A percentile compares a stretch with the other conserved stretches of the same genome.
Evolutionary conservation across 53 echinoderm and acorn worm species (phyloP).

Genomic region (Actinopyga echinites): DNA sequence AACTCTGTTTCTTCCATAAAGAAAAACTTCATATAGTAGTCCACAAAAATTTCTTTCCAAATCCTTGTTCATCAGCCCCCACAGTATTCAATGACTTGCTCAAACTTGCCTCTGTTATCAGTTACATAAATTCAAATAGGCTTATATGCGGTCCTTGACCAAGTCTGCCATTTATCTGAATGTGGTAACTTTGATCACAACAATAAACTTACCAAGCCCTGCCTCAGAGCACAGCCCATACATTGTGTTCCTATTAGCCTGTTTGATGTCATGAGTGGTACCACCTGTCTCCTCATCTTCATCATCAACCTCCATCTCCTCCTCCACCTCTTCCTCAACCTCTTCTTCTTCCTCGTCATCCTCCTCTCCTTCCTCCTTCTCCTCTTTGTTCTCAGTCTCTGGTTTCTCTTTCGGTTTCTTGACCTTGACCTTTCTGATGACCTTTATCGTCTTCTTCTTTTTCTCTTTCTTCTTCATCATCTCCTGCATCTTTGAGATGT

Average conservation of each 20-base stretch:
- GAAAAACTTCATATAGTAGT: no score
- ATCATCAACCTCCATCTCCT: conserved; percentile 71
- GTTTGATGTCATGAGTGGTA: conserved; percentile 89
- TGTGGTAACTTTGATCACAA: conserved; percentile 64
- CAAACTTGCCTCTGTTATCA: no score
- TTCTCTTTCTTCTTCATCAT: conserved; percentile 64
- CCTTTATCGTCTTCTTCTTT: conserved; percentile 68
- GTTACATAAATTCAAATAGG: no score
- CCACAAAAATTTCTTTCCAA: no score
- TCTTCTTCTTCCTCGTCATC: conserved; percentile 53
- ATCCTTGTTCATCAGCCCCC: no score
- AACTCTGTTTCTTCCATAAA: no score
- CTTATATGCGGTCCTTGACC: no score
- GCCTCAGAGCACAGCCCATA: conserved; percentile 94
- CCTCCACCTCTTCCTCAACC: conserved; percentile 65
- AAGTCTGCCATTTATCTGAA: neutral
- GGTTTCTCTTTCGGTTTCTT: conserved; percentile 50
- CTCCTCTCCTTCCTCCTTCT: conserved; percentile 46
- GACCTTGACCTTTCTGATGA: conserved; percentile 40
- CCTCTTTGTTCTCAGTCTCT: conserved; percentile 29
- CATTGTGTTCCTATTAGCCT: conserved; percentile 93
- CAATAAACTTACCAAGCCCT: conserved; percentile 90
- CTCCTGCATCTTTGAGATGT: conserved; percentile 95
- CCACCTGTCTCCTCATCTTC: conserved; percentile 76
- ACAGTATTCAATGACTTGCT: no score